Base-by-base conservation (phyloP, 2,797 vertebrate species). In the Parauchenoglanis punctatus region DNA sequence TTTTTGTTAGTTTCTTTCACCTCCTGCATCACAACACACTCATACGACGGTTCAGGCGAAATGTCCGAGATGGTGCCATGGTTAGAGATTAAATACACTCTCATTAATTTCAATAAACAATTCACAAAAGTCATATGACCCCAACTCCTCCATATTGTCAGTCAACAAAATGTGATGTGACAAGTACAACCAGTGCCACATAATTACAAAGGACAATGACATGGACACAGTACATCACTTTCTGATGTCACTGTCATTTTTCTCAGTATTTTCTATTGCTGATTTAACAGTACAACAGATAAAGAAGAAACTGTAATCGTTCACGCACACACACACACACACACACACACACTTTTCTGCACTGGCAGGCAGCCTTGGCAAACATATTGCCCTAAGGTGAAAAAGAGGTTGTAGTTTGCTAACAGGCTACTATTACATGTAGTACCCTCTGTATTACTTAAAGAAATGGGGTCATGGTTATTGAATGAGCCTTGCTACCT, bases 171-270 rank as follows among this genome's bases (percentile, higher is more conserved):
- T 5, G 28, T 31, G 7, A 78, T n/a, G 76, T 20, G 76, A 56
- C 52, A 58, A 40, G 35, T 40, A 31, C 49, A 28, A 28, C 18
- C 52, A 56, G 28, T 28, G 7, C 15, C 7, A 31, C 52, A 56
- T 35, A 52, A 7, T 76, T 49, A 76, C 8, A 78, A 52, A 58
- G 46, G 23, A 75, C 25, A 40, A 78, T 78, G 76, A 56, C 18
- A 17, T 78, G n/a, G 15, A 78, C 3, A 7, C 12, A 25, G 20
- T 46, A 44, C 70, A 72, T 54, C 46, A 52, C 13, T 76, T 76
- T 49, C 75, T 77, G 75, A 17, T 28, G 15, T 54, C n/a, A 77
- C 72, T 76, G 49, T 78, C 54, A 23, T 58, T 78, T 78, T 78
- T 56, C 52, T 35, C 0, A 0, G 17, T 78, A 56, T 56, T 31